Conservation (phyloP, 2,888 invertebrate species). For the Sinopyrophorus schimmeli region DNA sequence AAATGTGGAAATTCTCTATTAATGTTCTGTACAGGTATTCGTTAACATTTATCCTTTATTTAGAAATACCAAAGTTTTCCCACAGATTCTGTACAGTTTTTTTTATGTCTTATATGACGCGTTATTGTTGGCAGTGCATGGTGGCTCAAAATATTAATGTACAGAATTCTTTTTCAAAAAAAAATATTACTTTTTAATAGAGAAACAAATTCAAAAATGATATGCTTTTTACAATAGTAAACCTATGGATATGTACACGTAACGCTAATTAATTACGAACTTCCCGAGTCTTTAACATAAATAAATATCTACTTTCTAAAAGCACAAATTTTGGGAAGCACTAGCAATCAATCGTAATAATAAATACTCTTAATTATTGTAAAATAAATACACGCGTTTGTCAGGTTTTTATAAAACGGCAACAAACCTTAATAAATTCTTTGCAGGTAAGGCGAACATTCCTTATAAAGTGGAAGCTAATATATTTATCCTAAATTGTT, state of each 20-base stretch:
- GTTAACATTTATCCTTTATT: no score
- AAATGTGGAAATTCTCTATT: no score
- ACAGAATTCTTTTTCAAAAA: conserved; percentile 38
- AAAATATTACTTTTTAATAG: conserved; percentile 8
- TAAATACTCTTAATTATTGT: neutral
- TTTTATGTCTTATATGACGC: no score
- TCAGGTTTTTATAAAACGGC: conserved; percentile 1
- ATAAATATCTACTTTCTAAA: conserved; percentile 14
- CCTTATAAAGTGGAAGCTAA: conserved; percentile 28
- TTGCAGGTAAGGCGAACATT: conserved; percentile 28
- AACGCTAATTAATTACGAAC: conserved; percentile 7
- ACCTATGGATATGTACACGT: conserved; percentile 28
- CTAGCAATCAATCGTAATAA: neutral
- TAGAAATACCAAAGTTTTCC: no score
- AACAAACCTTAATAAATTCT: conserved; percentile 20
- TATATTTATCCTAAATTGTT: conserved; percentile 9
- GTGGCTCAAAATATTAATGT: conserved; percentile 51
- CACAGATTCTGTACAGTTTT: no score
- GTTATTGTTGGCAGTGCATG: conserved; percentile 49
- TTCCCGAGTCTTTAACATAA: conserved; percentile 15
- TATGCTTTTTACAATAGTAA: conserved; percentile 23
- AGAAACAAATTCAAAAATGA: no score
- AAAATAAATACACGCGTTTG: conserved; percentile 8
- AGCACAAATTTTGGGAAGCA: neutral
- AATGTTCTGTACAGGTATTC: no score